Base-by-base conservation (phyloP, 1,140 invertebrate genomes). In the Teleopsis dalmanni region DNA sequence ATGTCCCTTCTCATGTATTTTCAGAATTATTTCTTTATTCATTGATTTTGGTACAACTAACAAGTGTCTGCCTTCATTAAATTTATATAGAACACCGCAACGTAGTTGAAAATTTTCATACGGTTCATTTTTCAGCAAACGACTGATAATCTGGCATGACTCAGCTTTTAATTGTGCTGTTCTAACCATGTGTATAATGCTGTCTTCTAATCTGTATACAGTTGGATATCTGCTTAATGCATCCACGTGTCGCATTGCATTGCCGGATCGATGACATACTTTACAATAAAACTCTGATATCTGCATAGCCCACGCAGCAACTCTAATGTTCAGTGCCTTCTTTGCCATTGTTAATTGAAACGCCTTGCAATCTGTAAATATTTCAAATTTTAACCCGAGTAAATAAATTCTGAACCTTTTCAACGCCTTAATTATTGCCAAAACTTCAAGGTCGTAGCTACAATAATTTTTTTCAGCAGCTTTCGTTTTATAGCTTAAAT, bases 171-270 rank as follows among this genome's bases (percentile, higher is more conserved):
- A n/a, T n/a, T n/a, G n/a, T n/a, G n/a, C n/a, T n/a, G n/a, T n/a
- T n/a, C n/a, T n/a, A n/a, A n/a, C n/a, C n/a, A n/a, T n/a, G n/a
- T n/a, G n/a, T n/a, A n/a, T n/a, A n/a, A n/a, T n/a, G n/a, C n/a
- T n/a, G n/a, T n/a, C n/a, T n/a, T n/a, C n/a, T n/a, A n/a, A n/a
- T n/a, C n/a, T n/a, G n/a, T n/a, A n/a, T n/a, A n/a, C n/a, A n/a
- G n/a, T n/a, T n/a, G n/a, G n/a, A n/a, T n/a, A n/a, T 62, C 57
- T 26, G 47, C 62, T 68, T 3, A 66, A 49, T 3, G 55, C 56
- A 25, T 65, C 61, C 1, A 57, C 64, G 35, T 67, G 64, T 18
- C 14, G 48, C 56, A 62, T 56, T 22, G 50, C 38, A 3, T 19
- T 41, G 19, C 52, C 49, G 8, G 48, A 18, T 36, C 60, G 29